Base-by-base conservation (phyloP, 2,113 vertebrate species). In the Ceratotherium simum region DNA sequence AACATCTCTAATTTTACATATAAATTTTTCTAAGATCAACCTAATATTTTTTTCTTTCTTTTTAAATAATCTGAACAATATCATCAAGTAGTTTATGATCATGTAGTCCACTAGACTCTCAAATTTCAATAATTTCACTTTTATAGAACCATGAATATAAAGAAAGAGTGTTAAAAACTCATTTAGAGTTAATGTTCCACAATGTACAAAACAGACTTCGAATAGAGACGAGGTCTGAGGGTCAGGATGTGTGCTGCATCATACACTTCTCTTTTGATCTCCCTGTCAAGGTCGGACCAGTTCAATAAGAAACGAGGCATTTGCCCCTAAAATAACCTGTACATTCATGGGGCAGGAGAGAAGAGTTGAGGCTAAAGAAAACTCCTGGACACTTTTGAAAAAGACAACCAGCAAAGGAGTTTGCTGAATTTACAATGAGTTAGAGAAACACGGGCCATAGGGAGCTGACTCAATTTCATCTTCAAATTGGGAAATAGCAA, bases 401-500 rank as follows among this genome's bases (percentile, higher is more conserved):
- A 67, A 64, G 65, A 72, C n/a, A 36, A 93, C 31, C 31, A 72
- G 29, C 54, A 79, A 82, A 96, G 27, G 27, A 91, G 79, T 36
- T n/a, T 82, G 36, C 31, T 83, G 76, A 78, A 64, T 88, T 83
- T 76, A 94, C 56, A 23, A 86, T 8, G 51, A 87, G 23, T 58
- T 73, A 73, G 33, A 9, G 20, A 70, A 79, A 72, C 10, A 46
- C 12, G n/a, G 82, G 42, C 81, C 94, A 91, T 13, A 97, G 88
- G 72, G 65, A 95, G 96, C 96, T 88, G 95, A 98, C 96, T 86
- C 18, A 90, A 58, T 69, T 79, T 95, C 31, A 67, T 31, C 48
- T 82, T 73, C 76, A 88, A 92, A 86, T n/a, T 33, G 54, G 51
- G 51, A 76, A 91, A 85, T 0, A 79, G 69, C 29, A 60, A 7